Evolutionary conservation across 2,113 vertebrate species (phyloP).

Genomic region (Scytalopus superciliaris): DNA sequence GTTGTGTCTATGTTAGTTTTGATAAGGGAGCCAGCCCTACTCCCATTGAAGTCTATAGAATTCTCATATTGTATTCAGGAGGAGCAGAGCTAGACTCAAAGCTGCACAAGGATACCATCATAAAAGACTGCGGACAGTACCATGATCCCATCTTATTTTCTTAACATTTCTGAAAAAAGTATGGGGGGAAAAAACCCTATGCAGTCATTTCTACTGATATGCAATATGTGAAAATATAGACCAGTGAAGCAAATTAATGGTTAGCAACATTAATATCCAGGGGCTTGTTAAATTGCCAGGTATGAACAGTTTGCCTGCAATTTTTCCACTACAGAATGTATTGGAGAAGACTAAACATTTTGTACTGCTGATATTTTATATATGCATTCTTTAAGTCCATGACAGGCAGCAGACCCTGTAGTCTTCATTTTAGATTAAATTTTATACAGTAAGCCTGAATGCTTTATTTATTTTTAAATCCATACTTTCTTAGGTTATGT

Average conservation of each 20-base stretch:
- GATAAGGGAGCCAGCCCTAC: background rate
- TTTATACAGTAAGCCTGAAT: background rate
- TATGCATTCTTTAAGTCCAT: background rate
- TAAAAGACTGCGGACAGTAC: background rate
- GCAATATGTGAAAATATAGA: background rate
- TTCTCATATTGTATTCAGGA: background rate
- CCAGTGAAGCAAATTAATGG: background rate
- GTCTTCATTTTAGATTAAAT: slow-evolving; percentile 24
- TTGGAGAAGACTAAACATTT: slow-evolving; percentile 4
- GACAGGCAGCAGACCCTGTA: background rate
- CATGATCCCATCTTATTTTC: background rate
- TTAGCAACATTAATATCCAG: background rate
- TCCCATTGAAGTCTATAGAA: background rate
- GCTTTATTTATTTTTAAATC: slow-evolving; percentile 17
- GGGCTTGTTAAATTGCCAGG: background rate
- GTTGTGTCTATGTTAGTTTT: background rate
- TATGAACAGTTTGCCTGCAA: background rate
- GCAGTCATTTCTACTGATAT: background rate
- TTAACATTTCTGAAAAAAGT: background rate
- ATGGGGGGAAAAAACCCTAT: fast-evolving
- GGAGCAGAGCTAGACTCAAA: background rate
- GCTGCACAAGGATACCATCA: background rate
- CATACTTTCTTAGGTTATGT: slow-evolving; percentile 11
- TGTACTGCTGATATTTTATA: background rate
- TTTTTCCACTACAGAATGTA: background rate